A percentile compares a stretch with the other conserved stretches of the same genome.
Evolutionary conservation across 2,113 vertebrate species (phyloP).

Genomic region (Platysteira castanea): DNA sequence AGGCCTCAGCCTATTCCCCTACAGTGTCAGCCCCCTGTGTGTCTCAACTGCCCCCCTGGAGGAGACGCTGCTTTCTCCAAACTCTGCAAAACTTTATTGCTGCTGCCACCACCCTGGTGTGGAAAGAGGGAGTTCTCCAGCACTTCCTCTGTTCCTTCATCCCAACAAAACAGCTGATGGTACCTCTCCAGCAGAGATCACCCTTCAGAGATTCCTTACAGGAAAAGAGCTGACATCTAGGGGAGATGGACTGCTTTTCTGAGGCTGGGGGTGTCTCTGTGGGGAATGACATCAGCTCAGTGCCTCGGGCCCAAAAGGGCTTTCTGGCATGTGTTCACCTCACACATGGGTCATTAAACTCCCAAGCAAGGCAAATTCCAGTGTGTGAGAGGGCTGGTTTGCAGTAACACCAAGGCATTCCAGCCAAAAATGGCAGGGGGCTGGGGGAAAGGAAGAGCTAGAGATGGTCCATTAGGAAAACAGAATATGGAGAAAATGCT

Average conservation of each 20-base stretch:
- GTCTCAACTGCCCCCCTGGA: neutral
- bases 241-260: neutral
- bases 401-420: neutral
- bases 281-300: neutral
- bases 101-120: neutral
- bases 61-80: neutral
- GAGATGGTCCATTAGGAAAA: neutral
- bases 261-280: neutral
- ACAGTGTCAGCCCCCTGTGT: neutral
- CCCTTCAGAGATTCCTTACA: neutral
- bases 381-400: neutral
- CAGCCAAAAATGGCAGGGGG: neutral
- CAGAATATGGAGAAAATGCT: neutral
- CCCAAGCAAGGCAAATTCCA: neutral
- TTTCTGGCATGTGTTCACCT: neutral
- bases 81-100: neutral
- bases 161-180: neutral
- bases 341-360: neutral
- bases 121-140: neutral
- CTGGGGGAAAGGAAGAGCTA: neutral
- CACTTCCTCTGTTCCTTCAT: neutral
- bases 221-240: neutral
- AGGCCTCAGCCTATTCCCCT: neutral
- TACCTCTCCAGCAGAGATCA: neutral
- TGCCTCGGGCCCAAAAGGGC: rapidly evolving